Base-by-base conservation (phyloP, 2,888 invertebrate genomes). In the Alviniconcha strummeri region DNA sequence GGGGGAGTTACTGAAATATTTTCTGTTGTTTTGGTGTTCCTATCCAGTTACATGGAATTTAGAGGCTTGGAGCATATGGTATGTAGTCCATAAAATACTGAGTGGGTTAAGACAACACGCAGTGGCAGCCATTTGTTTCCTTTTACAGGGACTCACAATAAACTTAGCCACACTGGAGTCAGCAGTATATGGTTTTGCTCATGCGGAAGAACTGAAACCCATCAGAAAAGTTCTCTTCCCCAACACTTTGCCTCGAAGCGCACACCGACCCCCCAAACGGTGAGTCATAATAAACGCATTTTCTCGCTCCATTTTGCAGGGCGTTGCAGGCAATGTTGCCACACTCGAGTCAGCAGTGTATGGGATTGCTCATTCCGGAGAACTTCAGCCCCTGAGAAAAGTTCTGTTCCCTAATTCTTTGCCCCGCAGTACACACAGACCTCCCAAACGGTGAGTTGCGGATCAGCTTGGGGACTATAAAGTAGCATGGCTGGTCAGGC, bases 121-220 rank as follows among this genome's bases (percentile, higher is more conserved):
- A 36, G 36, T 36, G 36, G 36, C 36, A 36, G 36, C 36, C 36
- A 36, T 36, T 36, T 36, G 36, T 36, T 36, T 74, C 15, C 56
- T 17, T 74, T 71, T 84, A 1, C 83, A 92, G 90, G 92, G 92
- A 69, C 64, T 86, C 0, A 87, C 92, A 6, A 90, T 97, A 72
- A 96, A 99, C 94, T 96, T 95, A 92, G 98, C 96, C 17, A 99
- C 99, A 0, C 98, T 97, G 96, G 96, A 97, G 92, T 98, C 98
- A 0, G 95, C 97, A 0, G 95, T 99, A 6, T 95, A 97, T 92
- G 96, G 97, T 0, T 90, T 98, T 81, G 95, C 96, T 0, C 94
- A 96, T 92, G 90, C 93, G 2, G 88, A 94, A 82, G 96, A 97
- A 90, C 93, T 98, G 83, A 94, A 94, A 6, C 94, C 93, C 0